Percentiles rank a stretch among this genome's conserved stretches.
phyloP scores from a whole-genome alignment of 2,888 invertebrate species.

The Oeneis ivallda region DNA sequence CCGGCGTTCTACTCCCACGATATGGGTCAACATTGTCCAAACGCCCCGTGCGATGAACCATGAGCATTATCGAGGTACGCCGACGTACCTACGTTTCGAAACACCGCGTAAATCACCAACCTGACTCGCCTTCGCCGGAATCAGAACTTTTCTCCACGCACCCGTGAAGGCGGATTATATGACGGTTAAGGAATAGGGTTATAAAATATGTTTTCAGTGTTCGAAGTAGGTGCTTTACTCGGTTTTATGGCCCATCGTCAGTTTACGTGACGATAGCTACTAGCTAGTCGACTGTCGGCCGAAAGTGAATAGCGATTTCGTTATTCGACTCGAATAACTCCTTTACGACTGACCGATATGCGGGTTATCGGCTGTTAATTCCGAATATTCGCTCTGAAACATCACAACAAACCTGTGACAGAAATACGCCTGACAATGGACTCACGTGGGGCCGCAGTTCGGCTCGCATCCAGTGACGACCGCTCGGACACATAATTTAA shows the following conservation, averaged over 20 bases:
- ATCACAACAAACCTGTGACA: conserved; percentile 29
- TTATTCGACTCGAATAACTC: conserved; percentile 1
- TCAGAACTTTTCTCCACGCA: conserved; percentile 20
- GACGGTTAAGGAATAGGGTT: conserved; percentile 28
- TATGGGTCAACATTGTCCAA: conserved; percentile 53
- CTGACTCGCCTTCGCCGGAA: conserved; percentile 30
- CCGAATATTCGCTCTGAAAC: background rate
- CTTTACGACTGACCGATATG: conserved; percentile 25
- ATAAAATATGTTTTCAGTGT: conserved; percentile 33
- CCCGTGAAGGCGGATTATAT: conserved; percentile 26
- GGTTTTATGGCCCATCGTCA: conserved; percentile 32
- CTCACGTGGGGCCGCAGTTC: conserved; percentile 56
- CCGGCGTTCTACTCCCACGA: conserved; percentile 39
- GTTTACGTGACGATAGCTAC: conserved; percentile 31
- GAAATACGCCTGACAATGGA: conserved; percentile 39
- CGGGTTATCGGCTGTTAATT: conserved; percentile 11
- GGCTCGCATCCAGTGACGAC: conserved; percentile 53
- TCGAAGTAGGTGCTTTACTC: conserved; percentile 30
- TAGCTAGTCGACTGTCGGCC: conserved; percentile 20
- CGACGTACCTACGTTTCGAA: conserved; percentile 43
- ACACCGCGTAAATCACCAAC: conserved; percentile 40
- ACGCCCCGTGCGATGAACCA: conserved; percentile 53
- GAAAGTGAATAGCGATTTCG: background rate
- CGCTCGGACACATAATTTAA: conserved; percentile 67
- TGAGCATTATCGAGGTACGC: conserved; percentile 41